Percentiles rank a stretch among this genome's conserved stretches.
These are phyloP conservation scores for Drosophila antonietae DNA, from an alignment of 2,888 invertebrate genomes.

Conservation along the genomic window DNA sequence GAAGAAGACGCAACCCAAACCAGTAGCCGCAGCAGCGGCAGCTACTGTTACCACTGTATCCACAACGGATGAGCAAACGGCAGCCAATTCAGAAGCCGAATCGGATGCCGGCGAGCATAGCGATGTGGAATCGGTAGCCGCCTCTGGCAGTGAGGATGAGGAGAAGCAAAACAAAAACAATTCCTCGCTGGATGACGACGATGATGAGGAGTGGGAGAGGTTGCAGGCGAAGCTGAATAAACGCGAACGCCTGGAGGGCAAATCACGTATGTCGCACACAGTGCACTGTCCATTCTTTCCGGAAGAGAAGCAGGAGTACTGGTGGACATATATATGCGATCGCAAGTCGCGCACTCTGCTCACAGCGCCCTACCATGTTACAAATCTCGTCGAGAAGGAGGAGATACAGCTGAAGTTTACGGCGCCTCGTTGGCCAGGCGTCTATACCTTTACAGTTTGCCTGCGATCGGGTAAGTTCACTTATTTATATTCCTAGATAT, in stretches of 20 bases:
- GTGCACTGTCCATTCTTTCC: constrained; percentile 99
- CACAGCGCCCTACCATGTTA: constrained; percentile 96
- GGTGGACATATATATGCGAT: constrained; percentile 99
- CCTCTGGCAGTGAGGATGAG: constrained; percentile 86
- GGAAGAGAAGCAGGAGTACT: constrained; percentile 98
- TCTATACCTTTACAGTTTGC: constrained; percentile 96
- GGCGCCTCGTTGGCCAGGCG: constrained; percentile 96
- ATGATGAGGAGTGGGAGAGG: constrained; percentile 96
- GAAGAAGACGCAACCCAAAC: constrained; percentile 82
- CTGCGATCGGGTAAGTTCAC: constrained; percentile 90
- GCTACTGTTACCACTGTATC: constrained; percentile 16
- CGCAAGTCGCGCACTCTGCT: constrained; percentile 95
- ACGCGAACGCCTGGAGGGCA: constrained; percentile 95
- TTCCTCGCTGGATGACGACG: constrained; percentile 87
- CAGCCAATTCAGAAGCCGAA: constrained; percentile 82
- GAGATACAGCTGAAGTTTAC: constrained; percentile 98
- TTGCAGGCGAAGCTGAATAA: constrained; percentile 95
- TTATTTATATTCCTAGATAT: neutral
- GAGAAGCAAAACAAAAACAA: constrained; percentile 87
- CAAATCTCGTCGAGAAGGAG: constrained; percentile 94
- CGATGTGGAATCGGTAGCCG: constrained; percentile 85
- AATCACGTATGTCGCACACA: constrained; percentile 96
- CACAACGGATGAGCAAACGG: constrained; percentile 69
- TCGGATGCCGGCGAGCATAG: constrained; percentile 85
- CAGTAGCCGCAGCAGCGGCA: constrained; percentile 74